Base-by-base conservation (phyloP, 2,888 invertebrate genomes). In the Hydrotaea cyrtoneurina region DNA sequence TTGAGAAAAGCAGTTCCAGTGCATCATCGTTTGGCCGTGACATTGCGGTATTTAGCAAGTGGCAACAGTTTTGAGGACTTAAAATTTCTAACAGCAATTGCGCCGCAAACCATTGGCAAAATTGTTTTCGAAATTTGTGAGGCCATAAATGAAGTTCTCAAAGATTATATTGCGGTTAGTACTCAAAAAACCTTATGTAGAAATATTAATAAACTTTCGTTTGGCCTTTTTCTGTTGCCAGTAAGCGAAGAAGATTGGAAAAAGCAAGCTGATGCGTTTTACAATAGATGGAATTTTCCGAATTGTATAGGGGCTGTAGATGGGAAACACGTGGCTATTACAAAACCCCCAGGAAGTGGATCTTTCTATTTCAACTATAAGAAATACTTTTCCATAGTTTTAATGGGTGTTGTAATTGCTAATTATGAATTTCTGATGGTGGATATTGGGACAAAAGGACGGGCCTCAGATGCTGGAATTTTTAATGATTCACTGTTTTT, bases 341-440 rank as follows among this genome's bases (percentile, higher is more conserved):
- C 13, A 76, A 76, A 75, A 71, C 74, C 80, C 3, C 36, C 53
- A 4, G n/a, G 50, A 7, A 77, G 66, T 17, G 78, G 80, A 3
- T 74, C 74, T 3, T 36, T 53, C 13, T 79, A 71, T 36, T 83
- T 64, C 21, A 83, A 82, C n/a, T 78, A 78, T 71, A 82, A 79
- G 64, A 82, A 82, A 19, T 80, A 55, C 43, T 77, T 73, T 62
- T 66, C 74, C 43, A 57, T 83, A 15, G 77, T 83, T 13, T 15
- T 78, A 10, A 57, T 82, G 75, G 82, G 46, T 13, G 39, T 75
- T 13, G 78, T 74, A 10, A 69, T 74, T 79, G 71, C 76, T 8
- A 83, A 83, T 15, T 83, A 83, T 43, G 77, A 79, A 13, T 83
- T 83, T 26, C 15, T 83, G 0, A 57, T 83, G 43, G 77, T 46